Evolutionary conservation across 2,113 vertebrate genomes (phyloP).

Genomic region (Gobiocypris rarus): DNA sequence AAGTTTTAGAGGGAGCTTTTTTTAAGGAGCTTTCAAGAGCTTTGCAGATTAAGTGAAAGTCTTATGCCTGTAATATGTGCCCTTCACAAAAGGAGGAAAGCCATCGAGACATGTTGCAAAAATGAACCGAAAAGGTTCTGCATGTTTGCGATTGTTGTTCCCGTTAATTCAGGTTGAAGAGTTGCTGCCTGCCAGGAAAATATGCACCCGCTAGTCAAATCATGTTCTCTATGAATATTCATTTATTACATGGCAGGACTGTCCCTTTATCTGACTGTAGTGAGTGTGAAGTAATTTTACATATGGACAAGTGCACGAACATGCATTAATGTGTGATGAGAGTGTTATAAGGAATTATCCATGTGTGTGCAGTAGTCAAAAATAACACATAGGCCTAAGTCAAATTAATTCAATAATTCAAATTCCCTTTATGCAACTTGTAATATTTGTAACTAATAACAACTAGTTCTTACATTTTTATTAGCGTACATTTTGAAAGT

Average conservation of each 20-base stretch:
- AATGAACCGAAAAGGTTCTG: background rate
- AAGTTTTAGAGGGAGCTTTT: slow-evolving; percentile 55
- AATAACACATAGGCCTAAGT: background rate
- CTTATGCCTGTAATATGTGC: slow-evolving; percentile 56
- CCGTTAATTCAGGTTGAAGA: background rate
- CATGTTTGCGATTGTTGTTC: background rate
- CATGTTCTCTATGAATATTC: background rate
- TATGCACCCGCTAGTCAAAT: background rate
- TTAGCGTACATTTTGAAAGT: too few species aligned
- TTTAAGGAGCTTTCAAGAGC: slow-evolving; percentile 58
- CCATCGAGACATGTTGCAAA: slow-evolving; percentile 31
- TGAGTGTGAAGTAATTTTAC: background rate
- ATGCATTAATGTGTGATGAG: slow-evolving; percentile 14
- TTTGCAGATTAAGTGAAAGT: slow-evolving; percentile 59
- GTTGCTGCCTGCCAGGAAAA: background rate
- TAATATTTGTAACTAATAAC: background rate
- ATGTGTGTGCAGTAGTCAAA: slow-evolving; percentile 35
- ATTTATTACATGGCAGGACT: background rate
- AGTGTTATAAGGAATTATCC: background rate
- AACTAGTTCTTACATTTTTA: too few species aligned
- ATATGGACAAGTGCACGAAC: background rate
- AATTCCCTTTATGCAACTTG: background rate
- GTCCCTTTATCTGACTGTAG: background rate
- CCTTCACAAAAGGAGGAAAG: slow-evolving; percentile 42
- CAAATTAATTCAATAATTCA: slow-evolving; percentile 5